These are phyloP conservation scores for Saxicola maurus DNA, from an alignment of 2,797 vertebrate species.

Conservation along the genomic window DNA sequence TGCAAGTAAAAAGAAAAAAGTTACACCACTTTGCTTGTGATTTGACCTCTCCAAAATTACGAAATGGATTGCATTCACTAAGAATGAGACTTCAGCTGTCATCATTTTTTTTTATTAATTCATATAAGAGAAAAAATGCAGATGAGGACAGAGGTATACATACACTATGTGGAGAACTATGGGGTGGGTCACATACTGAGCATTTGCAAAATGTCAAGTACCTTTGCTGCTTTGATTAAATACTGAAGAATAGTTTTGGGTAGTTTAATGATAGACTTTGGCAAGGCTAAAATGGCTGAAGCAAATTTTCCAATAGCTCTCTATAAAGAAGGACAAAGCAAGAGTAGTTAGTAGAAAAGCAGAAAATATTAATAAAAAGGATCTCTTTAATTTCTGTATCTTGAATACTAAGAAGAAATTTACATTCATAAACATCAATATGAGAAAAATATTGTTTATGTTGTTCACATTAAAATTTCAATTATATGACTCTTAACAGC, in stretches of 20 bases:
- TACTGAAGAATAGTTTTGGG: conserved; percentile 98
- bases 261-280: conserved; percentile 98
- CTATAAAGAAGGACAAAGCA: conserved; percentile 87
- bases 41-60: neutral
- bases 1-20: neutral
- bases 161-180: conserved; percentile 15
- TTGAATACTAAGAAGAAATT: neutral
- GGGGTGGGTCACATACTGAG: conserved; percentile 55
- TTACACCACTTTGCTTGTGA: neutral
- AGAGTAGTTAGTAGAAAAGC: conserved; percentile 74
- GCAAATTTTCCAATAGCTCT: conserved; percentile 98
- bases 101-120: neutral
- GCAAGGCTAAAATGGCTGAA: conserved; percentile 96
- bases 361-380: conserved; percentile 40
- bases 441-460: neutral
- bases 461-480: neutral
- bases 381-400: neutral
- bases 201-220: conserved; percentile 75
- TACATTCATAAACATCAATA: neutral
- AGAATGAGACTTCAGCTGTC: neutral
- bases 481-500: neutral
- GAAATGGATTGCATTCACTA: neutral
- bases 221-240: conserved; percentile 97
- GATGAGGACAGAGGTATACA: neutral
- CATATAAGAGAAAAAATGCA: conserved; percentile 73